phyloP scores from a whole-genome alignment of 2,113 vertebrate species.

The Lasiurus cinereus region DNA sequence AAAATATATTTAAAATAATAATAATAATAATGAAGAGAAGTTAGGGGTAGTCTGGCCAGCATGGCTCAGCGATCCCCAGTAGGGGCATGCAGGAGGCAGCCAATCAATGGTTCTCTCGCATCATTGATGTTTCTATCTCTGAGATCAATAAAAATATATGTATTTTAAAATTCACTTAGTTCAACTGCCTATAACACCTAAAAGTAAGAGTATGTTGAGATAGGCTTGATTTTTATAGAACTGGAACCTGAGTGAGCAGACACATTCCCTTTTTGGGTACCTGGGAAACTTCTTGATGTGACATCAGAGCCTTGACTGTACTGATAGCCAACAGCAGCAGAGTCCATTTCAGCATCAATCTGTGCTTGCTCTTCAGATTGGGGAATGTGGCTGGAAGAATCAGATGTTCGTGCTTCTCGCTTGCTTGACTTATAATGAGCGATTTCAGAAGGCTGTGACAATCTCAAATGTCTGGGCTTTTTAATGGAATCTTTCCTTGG shows the following conservation, averaged over 20 bases:
- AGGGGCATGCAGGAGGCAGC: too few species aligned
- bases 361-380: slow-evolving; percentile 79
- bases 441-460: slow-evolving; percentile 83
- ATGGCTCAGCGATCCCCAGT: too few species aligned
- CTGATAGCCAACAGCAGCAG: slow-evolving; percentile 46
- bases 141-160: too few species aligned
- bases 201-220: slow-evolving; percentile 88
- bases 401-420: slow-evolving; percentile 71
- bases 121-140: too few species aligned
- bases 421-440: slow-evolving; percentile 80
- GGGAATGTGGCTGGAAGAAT: slow-evolving; percentile 60
- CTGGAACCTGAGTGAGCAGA: slow-evolving; percentile 40
- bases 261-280: slow-evolving; percentile 70
- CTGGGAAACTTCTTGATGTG: slow-evolving; percentile 81
- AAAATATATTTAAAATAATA: too few species aligned
- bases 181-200: slow-evolving; percentile 90
- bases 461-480: slow-evolving; percentile 83
- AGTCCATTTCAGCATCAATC: slow-evolving; percentile 68
- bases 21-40: slow-evolving; percentile 13
- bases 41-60: not conserved
- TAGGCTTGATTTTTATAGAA: slow-evolving; percentile 90
- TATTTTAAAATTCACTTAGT: slow-evolving; percentile 73
- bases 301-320: slow-evolving; percentile 60
- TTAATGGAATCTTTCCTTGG: slow-evolving; percentile 79
- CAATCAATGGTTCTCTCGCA: too few species aligned